A percentile compares a stretch with the other conserved stretches of the same genome.
Evolutionary conservation across 2,113 vertebrate genomes (phyloP).

Genomic region (Rhinopomastus cyanomelas): DNA sequence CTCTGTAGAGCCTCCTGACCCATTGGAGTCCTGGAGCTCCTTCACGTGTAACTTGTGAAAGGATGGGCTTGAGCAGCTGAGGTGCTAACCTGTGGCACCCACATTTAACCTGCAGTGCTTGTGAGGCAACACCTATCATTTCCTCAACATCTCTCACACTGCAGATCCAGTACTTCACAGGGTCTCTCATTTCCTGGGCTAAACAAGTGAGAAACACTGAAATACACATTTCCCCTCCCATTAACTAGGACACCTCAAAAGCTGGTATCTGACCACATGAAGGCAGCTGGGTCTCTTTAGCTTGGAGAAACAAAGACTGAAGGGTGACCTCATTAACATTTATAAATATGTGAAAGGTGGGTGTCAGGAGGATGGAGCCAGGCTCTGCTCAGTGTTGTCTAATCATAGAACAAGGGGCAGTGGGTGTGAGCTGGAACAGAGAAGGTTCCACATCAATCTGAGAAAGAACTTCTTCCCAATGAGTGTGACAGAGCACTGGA

Average conservation of each 20-base stretch:
- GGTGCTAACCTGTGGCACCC: background rate
- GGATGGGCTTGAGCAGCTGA: background rate
- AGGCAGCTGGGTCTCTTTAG: too few species aligned
- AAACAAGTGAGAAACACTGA: background rate
- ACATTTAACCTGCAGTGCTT: accelerated
- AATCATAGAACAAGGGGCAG: too few species aligned
- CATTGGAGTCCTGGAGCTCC: background rate
- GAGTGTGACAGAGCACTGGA: too few species aligned
- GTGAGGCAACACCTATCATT: background rate
- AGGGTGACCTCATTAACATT: too few species aligned
- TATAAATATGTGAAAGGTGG: too few species aligned
- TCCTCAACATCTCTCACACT: background rate
- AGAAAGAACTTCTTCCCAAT: too few species aligned
- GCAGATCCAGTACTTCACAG: background rate
- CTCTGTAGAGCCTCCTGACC: too few species aligned
- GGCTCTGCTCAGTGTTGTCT: too few species aligned
- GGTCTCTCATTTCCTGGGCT: background rate
- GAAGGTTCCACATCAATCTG: too few species aligned
- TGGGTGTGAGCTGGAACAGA: too few species aligned
- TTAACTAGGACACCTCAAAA: background rate
- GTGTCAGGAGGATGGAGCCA: too few species aligned
- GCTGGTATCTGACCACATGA: background rate
- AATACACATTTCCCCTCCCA: background rate
- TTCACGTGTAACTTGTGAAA: background rate
- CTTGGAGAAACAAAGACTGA: too few species aligned